A percentile compares a stretch with the other conserved stretches of the same genome.
These are phyloP conservation scores for Hemitrygon akajei DNA, from an alignment of 2,797 vertebrate genomes.

Conservation along the genomic window DNA sequence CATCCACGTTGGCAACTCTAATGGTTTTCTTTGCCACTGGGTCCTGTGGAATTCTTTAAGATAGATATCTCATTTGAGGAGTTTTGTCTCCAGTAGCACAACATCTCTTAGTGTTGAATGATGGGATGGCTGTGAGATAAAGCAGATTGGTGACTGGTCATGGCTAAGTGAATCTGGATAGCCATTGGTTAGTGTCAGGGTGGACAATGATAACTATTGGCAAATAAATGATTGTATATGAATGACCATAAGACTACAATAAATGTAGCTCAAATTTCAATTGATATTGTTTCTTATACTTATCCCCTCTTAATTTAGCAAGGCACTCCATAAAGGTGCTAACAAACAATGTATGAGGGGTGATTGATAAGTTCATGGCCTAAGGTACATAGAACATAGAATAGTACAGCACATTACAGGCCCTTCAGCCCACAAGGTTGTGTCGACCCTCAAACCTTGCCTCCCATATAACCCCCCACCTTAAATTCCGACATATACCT, in stretches of 20 bases:
- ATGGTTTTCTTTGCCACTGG: neutral
- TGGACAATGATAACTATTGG: neutral
- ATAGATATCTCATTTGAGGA: neutral
- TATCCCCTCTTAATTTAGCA: neutral
- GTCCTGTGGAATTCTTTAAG: neutral
- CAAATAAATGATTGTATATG: neutral
- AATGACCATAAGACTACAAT: neutral
- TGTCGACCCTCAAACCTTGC: too few species aligned
- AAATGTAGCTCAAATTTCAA: neutral
- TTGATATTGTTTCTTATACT: too few species aligned
- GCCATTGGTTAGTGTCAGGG: neutral
- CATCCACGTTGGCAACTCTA: too few species aligned
- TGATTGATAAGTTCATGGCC: too few species aligned
- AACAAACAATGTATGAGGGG: neutral
- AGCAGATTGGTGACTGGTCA: too few species aligned
- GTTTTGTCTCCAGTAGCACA: neutral
- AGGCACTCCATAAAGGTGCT: neutral
- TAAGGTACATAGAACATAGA: too few species aligned
- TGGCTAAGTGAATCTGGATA: too few species aligned
- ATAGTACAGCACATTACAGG: too few species aligned
- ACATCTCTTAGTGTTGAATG: neutral
- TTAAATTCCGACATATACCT: too few species aligned
- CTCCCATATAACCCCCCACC: too few species aligned
- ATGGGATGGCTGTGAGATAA: too few species aligned
- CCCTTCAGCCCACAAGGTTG: too few species aligned